Conservation (phyloP, 2,888 invertebrate species). For the Melieria picta region DNA sequence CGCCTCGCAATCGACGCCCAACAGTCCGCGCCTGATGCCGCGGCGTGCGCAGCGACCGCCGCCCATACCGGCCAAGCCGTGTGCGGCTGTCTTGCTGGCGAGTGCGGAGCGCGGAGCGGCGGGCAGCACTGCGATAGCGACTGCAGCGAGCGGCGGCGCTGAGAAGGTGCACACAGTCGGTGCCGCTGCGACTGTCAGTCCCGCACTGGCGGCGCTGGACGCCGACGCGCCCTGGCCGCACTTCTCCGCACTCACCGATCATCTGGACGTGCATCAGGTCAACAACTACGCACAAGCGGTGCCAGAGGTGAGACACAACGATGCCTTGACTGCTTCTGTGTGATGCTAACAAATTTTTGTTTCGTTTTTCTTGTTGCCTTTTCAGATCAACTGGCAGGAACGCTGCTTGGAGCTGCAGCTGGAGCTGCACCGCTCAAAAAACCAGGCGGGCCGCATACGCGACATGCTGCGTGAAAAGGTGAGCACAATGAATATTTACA, state of each 20-base stretch:
- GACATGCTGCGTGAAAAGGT: constrained; percentile 94
- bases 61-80: constrained; percentile 60
- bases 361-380: not conserved
- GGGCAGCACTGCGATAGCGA: constrained; percentile 15
- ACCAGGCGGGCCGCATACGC: constrained; percentile 86
- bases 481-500: constrained; percentile 51
- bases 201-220: constrained; percentile 56
- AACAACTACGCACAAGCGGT: constrained; percentile 66
- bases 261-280: constrained; percentile 63
- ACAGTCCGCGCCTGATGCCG: constrained; percentile 77
- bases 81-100: constrained; percentile 43
- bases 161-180: not conserved
- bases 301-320: constrained; percentile 58
- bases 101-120: not conserved
- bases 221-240: constrained; percentile 65
- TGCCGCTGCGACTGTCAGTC: constrained; percentile 32
- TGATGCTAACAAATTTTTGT: not conserved
- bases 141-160: constrained; percentile 6
- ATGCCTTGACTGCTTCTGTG: not conserved
- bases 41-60: constrained; percentile 68
- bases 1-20: constrained; percentile 72
- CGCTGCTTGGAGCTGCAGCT: constrained; percentile 85
- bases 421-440: constrained; percentile 85
- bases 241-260: constrained; percentile 61
- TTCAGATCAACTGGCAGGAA: constrained; percentile 85